Percentiles rank a stretch among this genome's conserved stretches.
Conservation (phyloP, 2,888 invertebrate genomes). For the Autographa gamma region DNA sequence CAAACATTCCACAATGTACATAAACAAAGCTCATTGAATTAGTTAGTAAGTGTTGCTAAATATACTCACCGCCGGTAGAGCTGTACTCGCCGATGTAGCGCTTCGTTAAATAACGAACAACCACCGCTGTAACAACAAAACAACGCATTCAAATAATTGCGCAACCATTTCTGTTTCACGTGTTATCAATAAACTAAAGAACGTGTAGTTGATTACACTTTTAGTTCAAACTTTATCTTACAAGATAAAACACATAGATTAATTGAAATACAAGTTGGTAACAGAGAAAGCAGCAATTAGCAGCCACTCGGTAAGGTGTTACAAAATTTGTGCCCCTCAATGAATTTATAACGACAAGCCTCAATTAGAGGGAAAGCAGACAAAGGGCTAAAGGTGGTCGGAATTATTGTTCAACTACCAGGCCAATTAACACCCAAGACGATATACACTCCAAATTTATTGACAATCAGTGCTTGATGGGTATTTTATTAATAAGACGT, state of each 20-base stretch:
- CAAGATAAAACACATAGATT: slow-evolving; percentile 73
- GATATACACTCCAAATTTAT: slow-evolving; percentile 49
- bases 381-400: slow-evolving; percentile 70
- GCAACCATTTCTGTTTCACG: slow-evolving; percentile 47
- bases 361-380: slow-evolving; percentile 87
- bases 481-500: slow-evolving; percentile 28
- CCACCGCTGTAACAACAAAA: slow-evolving; percentile 91
- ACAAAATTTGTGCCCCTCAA: slow-evolving; percentile 84
- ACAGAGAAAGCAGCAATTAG: slow-evolving; percentile 86
- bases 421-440: slow-evolving; percentile 64
- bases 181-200: slow-evolving; percentile 56
- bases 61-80: slow-evolving; percentile 92
- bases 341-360: slow-evolving; percentile 84
- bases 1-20: slow-evolving; percentile 18
- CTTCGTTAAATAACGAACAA: slow-evolving; percentile 93
- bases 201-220: slow-evolving; percentile 63
- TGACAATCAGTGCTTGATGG: slow-evolving; percentile 56
- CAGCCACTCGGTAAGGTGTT: slow-evolving; percentile 79
- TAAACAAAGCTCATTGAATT: slow-evolving; percentile 44
- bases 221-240: slow-evolving; percentile 70
- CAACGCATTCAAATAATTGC: slow-evolving; percentile 50
- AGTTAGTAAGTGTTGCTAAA: slow-evolving; percentile 43
- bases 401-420: slow-evolving; percentile 63
- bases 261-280: slow-evolving; percentile 75
- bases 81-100: slow-evolving; percentile 94